Conservation (phyloP, 1,140 invertebrate genomes). For the Drosophila aff. region DNA sequence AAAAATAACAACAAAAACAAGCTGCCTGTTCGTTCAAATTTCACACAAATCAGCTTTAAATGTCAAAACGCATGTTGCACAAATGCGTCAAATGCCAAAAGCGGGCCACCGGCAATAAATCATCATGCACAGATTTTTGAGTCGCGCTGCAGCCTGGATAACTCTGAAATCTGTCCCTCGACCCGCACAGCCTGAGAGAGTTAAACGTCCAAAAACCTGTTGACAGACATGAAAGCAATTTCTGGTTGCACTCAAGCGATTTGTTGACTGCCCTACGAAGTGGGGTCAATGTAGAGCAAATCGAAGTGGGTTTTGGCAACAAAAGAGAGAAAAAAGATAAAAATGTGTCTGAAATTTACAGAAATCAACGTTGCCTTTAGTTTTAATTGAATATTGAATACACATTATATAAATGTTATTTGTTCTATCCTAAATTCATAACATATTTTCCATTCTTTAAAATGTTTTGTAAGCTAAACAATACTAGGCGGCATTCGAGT, state of each 20-base stretch:
- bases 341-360: background rate
- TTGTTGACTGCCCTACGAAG: slow-evolving; percentile 35
- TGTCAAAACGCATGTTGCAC: slow-evolving; percentile 83
- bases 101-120: slow-evolving; percentile 73
- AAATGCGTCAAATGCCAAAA: slow-evolving; percentile 81
- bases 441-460: background rate
- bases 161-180: slow-evolving; percentile 11
- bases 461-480: no score
- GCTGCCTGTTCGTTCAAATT: slow-evolving; percentile 55
- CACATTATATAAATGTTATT: fast-evolving
- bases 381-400: background rate
- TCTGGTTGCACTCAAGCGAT: slow-evolving; percentile 42
- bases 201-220: slow-evolving; percentile 50
- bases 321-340: no score
- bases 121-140: slow-evolving; percentile 59
- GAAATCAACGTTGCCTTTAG: background rate
- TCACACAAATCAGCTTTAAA: slow-evolving; percentile 82
- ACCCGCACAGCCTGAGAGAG: slow-evolving; percentile 5
- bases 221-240: slow-evolving; percentile 59
- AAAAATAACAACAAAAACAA: slow-evolving; percentile 3
- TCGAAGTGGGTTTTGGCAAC: background rate
- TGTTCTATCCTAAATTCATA: background rate
- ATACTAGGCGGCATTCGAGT: no score
- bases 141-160: slow-evolving; percentile 30
- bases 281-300: background rate